These are phyloP conservation scores for Microchrysa polita DNA, from an alignment of 2,888 invertebrate genomes.

Conservation along the genomic window DNA sequence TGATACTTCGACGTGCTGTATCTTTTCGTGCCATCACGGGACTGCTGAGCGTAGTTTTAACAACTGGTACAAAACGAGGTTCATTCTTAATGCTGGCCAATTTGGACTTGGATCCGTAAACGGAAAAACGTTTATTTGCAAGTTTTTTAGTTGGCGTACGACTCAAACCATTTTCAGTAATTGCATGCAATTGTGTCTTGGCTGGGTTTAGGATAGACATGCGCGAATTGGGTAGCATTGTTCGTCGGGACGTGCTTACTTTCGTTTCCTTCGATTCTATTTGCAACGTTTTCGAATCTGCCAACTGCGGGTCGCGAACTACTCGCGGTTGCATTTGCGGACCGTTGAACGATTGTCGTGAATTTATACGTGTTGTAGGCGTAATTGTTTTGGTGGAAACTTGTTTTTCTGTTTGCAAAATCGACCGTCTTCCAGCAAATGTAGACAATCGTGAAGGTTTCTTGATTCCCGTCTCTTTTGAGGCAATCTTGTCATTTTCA, in stretches of 20 bases:
- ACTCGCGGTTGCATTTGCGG: background rate
- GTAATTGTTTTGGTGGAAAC: background rate
- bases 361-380: background rate
- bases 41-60: constrained; percentile 32
- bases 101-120: background rate
- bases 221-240: background rate
- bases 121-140: background rate
- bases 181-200: background rate
- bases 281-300: background rate
- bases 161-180: constrained; percentile 6
- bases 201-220: constrained; percentile 7
- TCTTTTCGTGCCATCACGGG: constrained; percentile 19
- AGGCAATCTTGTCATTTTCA: background rate
- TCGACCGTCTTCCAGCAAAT: background rate
- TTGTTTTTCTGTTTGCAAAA: constrained; percentile 8
- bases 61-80: background rate
- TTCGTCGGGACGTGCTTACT: background rate
- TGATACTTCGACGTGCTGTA: background rate
- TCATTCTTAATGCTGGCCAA: background rate
- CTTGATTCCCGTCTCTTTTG: background rate
- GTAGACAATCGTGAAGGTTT: constrained; percentile 26
- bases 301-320: background rate
- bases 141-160: background rate
- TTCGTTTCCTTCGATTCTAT: background rate
- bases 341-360: constrained; percentile 25